Conservation (phyloP, 2,113 vertebrate species). For the Silurus meridionalis region DNA sequence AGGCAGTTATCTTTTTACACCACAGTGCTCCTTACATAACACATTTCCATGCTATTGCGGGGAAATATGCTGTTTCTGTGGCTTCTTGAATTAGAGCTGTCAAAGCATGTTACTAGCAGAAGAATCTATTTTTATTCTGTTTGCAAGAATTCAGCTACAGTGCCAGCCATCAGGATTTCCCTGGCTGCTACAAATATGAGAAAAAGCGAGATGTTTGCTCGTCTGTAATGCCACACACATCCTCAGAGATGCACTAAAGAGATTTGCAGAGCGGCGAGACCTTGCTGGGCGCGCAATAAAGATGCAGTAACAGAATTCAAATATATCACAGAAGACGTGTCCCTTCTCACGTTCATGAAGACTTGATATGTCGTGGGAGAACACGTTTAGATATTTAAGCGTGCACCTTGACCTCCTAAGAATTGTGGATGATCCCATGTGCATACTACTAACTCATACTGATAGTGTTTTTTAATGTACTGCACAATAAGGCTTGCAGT, state of each 20-base stretch:
- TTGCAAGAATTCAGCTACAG: not conserved
- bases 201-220: not conserved
- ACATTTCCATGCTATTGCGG: not conserved
- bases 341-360: not conserved
- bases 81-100: not conserved
- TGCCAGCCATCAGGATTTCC: not conserved
- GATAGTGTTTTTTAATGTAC: not conserved
- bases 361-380: not conserved
- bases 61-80: not conserved
- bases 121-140: not conserved
- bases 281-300: not conserved
- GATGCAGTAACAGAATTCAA: not conserved
- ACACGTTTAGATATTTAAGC: constrained; percentile 4
- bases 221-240: not conserved
- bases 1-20: not conserved
- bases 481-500: not conserved
- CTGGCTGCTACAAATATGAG: not conserved
- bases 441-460: too few relatives aligned
- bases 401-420: not conserved
- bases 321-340: not conserved
- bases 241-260: not conserved
- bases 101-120: not conserved
- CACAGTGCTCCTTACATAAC: not conserved
- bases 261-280: not conserved
- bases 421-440: not conserved